These are phyloP conservation scores for Eristalinus sepulchralis DNA, from an alignment of 2,888 invertebrate genomes.

Conservation along the genomic window DNA sequence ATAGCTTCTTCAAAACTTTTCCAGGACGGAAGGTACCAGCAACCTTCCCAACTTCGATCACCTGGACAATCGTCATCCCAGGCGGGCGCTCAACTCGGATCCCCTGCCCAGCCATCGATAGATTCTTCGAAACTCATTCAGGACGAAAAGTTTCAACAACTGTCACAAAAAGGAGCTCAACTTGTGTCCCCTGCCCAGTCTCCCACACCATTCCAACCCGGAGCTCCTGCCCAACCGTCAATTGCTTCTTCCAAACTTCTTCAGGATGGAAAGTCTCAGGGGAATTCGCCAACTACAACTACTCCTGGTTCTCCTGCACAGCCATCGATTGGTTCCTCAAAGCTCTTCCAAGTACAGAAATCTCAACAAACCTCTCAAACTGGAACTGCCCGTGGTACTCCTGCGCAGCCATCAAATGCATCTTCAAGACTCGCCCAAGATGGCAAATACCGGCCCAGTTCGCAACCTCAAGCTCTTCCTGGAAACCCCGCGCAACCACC, in stretches of 20 bases:
- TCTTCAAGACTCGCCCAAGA: neutral
- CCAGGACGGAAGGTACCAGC: neutral
- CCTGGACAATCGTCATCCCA: too few relatives aligned
- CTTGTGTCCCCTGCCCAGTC: too few relatives aligned
- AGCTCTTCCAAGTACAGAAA: neutral
- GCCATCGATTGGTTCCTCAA: neutral
- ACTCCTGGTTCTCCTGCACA: too few relatives aligned
- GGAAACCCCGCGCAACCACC: neutral
- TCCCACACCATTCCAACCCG: neutral
- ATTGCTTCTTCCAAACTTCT: neutral
- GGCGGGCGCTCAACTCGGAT: too few relatives aligned
- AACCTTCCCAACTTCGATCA: neutral
- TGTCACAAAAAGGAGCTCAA: neutral
- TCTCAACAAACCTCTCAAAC: neutral
- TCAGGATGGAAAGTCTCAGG: neutral
- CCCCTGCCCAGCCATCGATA: neutral
- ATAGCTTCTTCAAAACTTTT: neutral
- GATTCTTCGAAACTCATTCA: neutral
- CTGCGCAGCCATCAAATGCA: neutral
- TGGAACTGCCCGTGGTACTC: too few relatives aligned
- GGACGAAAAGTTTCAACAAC: neutral
- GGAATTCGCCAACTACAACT: too few relatives aligned
- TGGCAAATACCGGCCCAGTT: neutral
- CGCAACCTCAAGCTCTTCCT: too few relatives aligned
- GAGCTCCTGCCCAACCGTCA: neutral